Evolutionary conservation across 2,888 invertebrate genomes (phyloP).

Genomic region (Nezara viridula): DNA sequence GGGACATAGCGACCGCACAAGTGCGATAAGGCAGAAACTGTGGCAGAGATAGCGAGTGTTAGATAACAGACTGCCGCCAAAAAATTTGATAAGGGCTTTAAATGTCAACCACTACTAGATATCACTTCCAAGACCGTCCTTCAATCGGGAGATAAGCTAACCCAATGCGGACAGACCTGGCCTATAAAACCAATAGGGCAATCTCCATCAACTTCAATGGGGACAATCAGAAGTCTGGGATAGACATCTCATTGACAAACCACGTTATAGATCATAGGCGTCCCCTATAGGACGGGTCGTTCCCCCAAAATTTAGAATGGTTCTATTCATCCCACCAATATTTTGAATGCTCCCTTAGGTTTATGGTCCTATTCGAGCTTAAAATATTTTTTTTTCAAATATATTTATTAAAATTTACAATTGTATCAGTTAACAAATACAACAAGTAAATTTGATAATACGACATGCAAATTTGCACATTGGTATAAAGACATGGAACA

Average conservation of each 20-base stretch:
- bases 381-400: too few species aligned
- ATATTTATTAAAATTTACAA: too few species aligned
- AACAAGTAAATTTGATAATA: too few species aligned
- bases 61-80: slow-evolving; percentile 32
- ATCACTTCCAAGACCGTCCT: neutral
- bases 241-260: neutral
- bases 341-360: too few species aligned
- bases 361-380: too few species aligned
- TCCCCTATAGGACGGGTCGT: too few species aligned
- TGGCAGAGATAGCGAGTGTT: neutral
- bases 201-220: neutral
- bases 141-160: neutral
- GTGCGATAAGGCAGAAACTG: neutral
- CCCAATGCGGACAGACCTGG: neutral
- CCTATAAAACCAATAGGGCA: neutral
- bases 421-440: too few species aligned
- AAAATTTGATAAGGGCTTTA: slow-evolving; percentile 14
- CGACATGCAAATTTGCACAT: too few species aligned
- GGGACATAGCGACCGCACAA: neutral
- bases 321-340: too few species aligned
- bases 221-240: neutral
- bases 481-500: too few species aligned
- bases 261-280: too few species aligned
- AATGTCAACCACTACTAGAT: slow-evolving; percentile 22
- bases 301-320: too few species aligned